Evolutionary conservation across 2,113 vertebrate genomes (phyloP).

Genomic region (Phrynosoma platyrhinos): DNA sequence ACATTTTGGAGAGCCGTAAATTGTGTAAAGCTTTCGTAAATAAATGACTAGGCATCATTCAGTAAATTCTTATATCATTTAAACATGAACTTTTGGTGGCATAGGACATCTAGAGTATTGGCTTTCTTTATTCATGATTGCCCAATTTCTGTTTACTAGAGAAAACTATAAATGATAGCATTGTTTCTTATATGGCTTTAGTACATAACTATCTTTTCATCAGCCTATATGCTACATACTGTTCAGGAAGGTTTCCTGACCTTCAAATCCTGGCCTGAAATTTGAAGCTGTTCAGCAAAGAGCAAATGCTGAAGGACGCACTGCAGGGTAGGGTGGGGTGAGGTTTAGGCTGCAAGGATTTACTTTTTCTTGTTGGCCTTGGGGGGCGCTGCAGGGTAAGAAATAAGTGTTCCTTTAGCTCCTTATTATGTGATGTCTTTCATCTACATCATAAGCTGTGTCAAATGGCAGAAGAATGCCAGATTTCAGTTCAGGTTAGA

Average conservation of each 20-base stretch:
- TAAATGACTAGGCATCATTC: no score
- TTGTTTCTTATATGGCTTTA: background rate
- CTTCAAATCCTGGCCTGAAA: conserved; percentile 24
- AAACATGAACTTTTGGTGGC: conserved; percentile 20
- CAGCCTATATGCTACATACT: conserved; percentile 2
- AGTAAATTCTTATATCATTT: background rate
- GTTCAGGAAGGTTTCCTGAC: background rate
- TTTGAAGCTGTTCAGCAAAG: background rate
- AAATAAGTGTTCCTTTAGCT: conserved; percentile 26
- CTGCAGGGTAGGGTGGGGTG: no score
- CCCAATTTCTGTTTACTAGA: conserved; percentile 21
- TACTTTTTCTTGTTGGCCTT: conserved; percentile 43
- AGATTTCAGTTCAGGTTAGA: conserved; percentile 48
- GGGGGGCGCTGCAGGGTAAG: conserved; percentile 71
- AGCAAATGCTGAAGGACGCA: background rate
- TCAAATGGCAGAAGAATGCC: conserved; percentile 54
- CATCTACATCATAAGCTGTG: conserved; percentile 40
- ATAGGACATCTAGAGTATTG: background rate
- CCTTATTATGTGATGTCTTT: background rate
- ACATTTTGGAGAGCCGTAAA: no score
- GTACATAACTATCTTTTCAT: background rate
- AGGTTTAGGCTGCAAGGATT: conserved; percentile 24
- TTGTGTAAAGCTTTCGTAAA: no score
- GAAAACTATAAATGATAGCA: conserved; percentile 13
- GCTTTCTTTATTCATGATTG: conserved; percentile 8